Percentiles rank a stretch among this genome's conserved stretches.
Evolutionary conservation across 2,113 vertebrate genomes (phyloP).

Genomic region (Daubentonia madagascariensis): DNA sequence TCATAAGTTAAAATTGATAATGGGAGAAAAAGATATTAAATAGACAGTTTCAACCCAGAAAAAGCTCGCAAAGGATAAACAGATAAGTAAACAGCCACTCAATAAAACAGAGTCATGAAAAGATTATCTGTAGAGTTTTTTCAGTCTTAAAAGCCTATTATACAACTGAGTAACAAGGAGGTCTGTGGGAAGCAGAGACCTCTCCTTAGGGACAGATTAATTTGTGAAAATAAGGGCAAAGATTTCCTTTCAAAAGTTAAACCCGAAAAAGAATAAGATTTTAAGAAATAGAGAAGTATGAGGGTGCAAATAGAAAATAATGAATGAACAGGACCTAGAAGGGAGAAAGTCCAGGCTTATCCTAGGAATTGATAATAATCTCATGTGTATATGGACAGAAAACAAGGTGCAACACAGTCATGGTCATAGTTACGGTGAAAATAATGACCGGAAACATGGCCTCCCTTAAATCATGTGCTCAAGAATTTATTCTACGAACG

Average conservation of each 20-base stretch:
- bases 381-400: not conserved
- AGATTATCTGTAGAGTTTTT: not conserved
- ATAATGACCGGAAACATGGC: not conserved
- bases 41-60: not conserved
- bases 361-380: not conserved
- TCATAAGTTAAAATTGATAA: not conserved
- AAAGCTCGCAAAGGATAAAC: not conserved
- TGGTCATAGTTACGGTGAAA: not conserved
- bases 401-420: accelerated
- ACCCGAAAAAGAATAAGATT: not conserved
- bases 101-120: not conserved
- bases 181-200: not conserved
- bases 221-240: not conserved
- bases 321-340: not conserved
- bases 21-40: not conserved
- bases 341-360: not conserved
- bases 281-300: not conserved
- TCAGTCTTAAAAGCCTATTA: not conserved
- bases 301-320: not conserved
- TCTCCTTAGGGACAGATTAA: not conserved
- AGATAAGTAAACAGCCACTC: not conserved
- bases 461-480: not conserved
- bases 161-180: not conserved
- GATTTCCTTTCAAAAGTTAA: not conserved
- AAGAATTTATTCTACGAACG: not conserved